Conservation (phyloP, 2,797 vertebrate genomes). For the Myotis daubentonii region DNA sequence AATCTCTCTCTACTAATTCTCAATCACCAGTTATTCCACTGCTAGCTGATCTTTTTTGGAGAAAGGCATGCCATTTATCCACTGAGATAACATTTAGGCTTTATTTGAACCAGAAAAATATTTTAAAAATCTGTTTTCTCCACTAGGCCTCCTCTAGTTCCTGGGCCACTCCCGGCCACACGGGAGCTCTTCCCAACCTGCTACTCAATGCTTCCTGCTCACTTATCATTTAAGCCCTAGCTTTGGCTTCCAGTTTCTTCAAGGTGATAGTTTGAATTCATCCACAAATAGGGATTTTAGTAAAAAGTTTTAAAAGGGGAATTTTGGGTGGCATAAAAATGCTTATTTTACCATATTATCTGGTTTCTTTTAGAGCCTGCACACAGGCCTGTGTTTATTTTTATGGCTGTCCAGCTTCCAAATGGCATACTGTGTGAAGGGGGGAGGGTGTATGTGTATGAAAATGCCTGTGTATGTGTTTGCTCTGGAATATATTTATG, state of each 20-base stretch:
- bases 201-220: background rate
- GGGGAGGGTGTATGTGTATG: accelerated
- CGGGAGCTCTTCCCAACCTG: background rate
- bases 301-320: background rate
- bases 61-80: background rate
- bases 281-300: background rate
- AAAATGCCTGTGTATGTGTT: background rate
- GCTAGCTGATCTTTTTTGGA: background rate
- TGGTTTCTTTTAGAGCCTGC: background rate
- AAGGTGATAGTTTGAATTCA: background rate
- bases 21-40: background rate
- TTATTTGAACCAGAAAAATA: background rate
- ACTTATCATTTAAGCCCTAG: background rate
- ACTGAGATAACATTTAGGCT: constrained; percentile 3
- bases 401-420: background rate
- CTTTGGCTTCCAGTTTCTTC: background rate
- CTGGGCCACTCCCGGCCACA: background rate
- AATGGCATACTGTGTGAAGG: background rate
- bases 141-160: background rate
- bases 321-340: background rate
- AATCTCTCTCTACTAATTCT: background rate
- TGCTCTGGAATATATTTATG: background rate
- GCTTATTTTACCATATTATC: background rate
- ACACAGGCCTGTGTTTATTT: background rate
- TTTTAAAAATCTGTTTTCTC: background rate